A percentile compares a stretch with the other conserved stretches of the same genome.
Evolutionary conservation across 2,113 vertebrate genomes (phyloP).

Genomic region (Chascanopsetta lugubris): DNA sequence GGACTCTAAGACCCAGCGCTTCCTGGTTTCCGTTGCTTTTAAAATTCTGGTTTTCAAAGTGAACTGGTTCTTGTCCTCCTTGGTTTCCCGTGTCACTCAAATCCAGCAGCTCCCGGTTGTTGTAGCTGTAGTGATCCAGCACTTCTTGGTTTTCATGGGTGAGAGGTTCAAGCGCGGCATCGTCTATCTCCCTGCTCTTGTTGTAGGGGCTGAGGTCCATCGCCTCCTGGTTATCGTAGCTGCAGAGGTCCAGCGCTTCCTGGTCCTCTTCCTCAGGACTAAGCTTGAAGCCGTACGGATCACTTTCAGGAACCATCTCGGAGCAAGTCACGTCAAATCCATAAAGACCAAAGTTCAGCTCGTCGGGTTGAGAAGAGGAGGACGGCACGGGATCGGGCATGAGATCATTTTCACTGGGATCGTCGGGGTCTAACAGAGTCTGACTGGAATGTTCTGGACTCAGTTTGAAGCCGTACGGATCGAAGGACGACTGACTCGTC

Average conservation of each 20-base stretch:
- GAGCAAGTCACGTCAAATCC: slow-evolving; percentile 57
- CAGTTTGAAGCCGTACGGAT: slow-evolving; percentile 80
- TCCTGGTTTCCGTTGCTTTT: slow-evolving; percentile 42
- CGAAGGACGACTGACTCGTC: slow-evolving; percentile 67
- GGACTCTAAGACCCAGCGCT: slow-evolving; percentile 26
- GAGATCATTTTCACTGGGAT: slow-evolving; percentile 42
- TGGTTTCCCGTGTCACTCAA: slow-evolving; percentile 47
- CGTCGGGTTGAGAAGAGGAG: slow-evolving; percentile 32
- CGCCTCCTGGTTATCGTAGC: slow-evolving; percentile 34
- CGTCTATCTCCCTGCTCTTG: slow-evolving; percentile 37
- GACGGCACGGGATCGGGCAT: slow-evolving; percentile 47
- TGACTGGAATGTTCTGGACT: slow-evolving; percentile 76
- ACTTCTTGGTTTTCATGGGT: slow-evolving; percentile 61
- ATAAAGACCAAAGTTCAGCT: slow-evolving; percentile 48
- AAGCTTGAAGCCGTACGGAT: slow-evolving; percentile 76
- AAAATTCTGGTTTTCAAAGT: slow-evolving; percentile 7
- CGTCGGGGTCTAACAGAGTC: slow-evolving; percentile 70
- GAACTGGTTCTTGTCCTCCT: slow-evolving; percentile 40
- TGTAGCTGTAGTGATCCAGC: slow-evolving; percentile 35
- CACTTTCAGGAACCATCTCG: slow-evolving; percentile 46
- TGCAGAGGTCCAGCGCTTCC: slow-evolving; percentile 56
- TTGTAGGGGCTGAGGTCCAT: slow-evolving; percentile 31
- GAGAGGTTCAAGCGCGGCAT: slow-evolving; percentile 47
- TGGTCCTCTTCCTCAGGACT: slow-evolving; percentile 71
- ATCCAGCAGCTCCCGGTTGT: slow-evolving; percentile 20